Percentiles rank a stretch among this genome's conserved stretches.
Conservation (phyloP, 1,140 invertebrate species). For the Lepidurus packardi region DNA sequence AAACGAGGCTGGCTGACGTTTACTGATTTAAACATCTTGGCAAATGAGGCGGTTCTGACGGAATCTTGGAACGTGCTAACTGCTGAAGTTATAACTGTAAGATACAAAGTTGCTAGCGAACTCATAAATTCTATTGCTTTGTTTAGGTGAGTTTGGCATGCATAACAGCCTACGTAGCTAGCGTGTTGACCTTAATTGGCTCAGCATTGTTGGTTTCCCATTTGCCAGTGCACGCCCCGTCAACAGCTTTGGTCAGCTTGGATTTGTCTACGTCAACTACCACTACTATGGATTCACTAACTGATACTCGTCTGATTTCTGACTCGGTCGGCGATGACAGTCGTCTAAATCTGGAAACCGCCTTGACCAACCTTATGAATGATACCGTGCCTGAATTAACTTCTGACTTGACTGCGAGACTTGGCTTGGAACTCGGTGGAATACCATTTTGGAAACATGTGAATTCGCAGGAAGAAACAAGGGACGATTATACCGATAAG, state of each 20-base stretch:
- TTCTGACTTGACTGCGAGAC: background rate
- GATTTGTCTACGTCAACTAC: background rate
- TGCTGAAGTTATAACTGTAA: slow-evolving; percentile 52
- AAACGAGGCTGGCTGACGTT: slow-evolving; percentile 79
- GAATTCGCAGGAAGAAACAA: background rate
- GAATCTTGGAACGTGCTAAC: slow-evolving; percentile 44
- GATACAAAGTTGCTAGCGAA: slow-evolving; percentile 34
- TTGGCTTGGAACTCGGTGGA: background rate
- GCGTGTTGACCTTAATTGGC: slow-evolving; percentile 62
- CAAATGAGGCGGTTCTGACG: slow-evolving; percentile 50
- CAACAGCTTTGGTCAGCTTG: background rate
- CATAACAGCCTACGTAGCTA: slow-evolving; percentile 63
- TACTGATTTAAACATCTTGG: slow-evolving; percentile 63
- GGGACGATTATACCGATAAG: background rate
- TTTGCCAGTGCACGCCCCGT: slow-evolving; percentile 22
- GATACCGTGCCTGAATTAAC: background rate
- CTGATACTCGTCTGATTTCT: background rate
- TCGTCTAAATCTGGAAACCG: background rate
- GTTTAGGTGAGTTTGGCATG: slow-evolving; percentile 57
- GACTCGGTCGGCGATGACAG: background rate
- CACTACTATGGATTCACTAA: background rate
- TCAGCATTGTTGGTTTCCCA: slow-evolving; percentile 50
- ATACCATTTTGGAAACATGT: background rate
- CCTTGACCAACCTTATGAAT: background rate
- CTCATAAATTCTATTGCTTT: background rate